Evolutionary conservation across 2,888 invertebrate genomes (phyloP), one percentile per base, ranked within the genome.

Genomic region (Gastrophysa polygoni): DNA sequence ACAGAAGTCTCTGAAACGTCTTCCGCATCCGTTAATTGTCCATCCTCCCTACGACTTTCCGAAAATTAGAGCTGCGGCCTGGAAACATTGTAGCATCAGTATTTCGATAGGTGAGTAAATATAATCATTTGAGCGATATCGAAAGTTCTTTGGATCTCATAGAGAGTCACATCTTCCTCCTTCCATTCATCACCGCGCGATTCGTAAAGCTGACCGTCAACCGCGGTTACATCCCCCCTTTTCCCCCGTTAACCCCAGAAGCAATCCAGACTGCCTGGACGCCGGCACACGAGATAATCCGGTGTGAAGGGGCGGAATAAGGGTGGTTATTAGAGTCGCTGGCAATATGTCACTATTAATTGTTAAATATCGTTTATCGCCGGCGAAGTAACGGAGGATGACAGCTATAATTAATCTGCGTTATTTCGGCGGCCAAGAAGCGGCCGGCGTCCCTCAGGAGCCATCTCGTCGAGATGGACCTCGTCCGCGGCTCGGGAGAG

Each of bases 351-450:
- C 81, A 80, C 73, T 74, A 77, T 78, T 81, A 81, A 81, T 81
- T 81, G 80, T 81, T 81, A 81, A 81, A 81, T 81, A 81, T 81
- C 79, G 80, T 80, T 80, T 80, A 79, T 80, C 78, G 80, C 74
- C 74, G 75, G 74, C 74, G 77, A 79, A 79, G 78, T 80, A 80
- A 81, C 78, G 73, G 77, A 75, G 79, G 79, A 78, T 81, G 81
- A 81, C 81, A 78, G 79, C 76, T 73, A 76, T 81, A 81, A 81
- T 81, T 81, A 81, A 81, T 81, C 81, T 81, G 80, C 76, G 80
- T 80, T 81, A 81, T 81, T 80, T 80, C 74, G 72, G 74, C 75
- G 77, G 77, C 77, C 73, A 78, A 79, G 79, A 80, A 79, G 78
- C 71, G 70, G 56, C 69, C 66, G 67, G 54, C 56, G 68, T 80